These are phyloP conservation scores for Aurelia aurita DNA, from an alignment of 30 jellyfish, hydroid and myxozoan species.

Conservation along the genomic window DNA sequence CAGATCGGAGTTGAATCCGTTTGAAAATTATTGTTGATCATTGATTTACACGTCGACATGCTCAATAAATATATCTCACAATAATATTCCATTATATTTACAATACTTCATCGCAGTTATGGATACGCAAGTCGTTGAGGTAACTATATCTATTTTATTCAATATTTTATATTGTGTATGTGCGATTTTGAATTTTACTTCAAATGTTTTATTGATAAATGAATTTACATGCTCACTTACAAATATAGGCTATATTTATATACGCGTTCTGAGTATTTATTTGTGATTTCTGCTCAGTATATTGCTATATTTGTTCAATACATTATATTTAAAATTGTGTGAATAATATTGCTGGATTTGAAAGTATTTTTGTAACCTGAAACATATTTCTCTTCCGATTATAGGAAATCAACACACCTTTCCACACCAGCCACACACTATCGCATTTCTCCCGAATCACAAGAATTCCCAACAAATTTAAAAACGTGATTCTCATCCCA, in stretches of 20 bases:
- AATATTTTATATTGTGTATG: no score
- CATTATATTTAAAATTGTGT: neutral
- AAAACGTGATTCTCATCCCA: neutral
- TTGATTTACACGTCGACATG: constrained; percentile 27
- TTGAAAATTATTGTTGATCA: constrained; percentile 53
- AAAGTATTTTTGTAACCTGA: neutral
- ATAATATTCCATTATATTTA: constrained; percentile 16
- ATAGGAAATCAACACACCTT: constrained; percentile 13
- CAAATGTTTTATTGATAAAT: no score
- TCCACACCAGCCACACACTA: constrained; percentile 6
- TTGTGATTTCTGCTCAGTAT: neutral
- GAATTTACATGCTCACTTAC: neutral
- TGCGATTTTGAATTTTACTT: no score
- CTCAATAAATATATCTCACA: constrained; percentile 6
- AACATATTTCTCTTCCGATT: neutral
- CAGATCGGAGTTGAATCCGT: constrained; percentile 55
- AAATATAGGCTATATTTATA: neutral
- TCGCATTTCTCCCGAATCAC: neutral
- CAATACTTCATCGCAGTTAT: neutral
- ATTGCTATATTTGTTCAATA: no score
- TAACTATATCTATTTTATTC: neutral
- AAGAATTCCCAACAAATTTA: neutral
- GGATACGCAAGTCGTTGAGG: constrained; percentile 6
- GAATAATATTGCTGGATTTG: constrained; percentile 9
- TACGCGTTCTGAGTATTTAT: neutral